A percentile compares a stretch with the other conserved stretches of the same genome.
Conservation (phyloP, 92 coral and sea anemone species). For the Phenganax subtilis region DNA sequence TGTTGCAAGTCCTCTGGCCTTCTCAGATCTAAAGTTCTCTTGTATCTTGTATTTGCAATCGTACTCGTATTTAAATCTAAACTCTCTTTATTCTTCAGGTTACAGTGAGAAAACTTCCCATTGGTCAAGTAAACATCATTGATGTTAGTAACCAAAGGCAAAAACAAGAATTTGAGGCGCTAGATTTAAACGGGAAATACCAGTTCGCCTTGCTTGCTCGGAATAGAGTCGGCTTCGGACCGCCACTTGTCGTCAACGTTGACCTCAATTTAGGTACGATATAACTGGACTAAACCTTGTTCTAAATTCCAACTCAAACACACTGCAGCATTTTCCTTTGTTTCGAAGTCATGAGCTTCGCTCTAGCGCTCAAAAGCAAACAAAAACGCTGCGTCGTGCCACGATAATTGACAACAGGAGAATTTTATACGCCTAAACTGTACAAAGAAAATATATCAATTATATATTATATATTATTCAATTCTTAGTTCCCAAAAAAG, state of each 20-base stretch:
- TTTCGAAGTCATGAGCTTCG: no score
- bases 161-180: conserved; percentile 50
- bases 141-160: conserved; percentile 8
- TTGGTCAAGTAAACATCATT: conserved; percentile 15
- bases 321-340: not conserved
- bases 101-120: conserved; percentile 38
- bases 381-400: no score
- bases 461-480: not conserved
- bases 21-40: not conserved
- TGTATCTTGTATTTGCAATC: not conserved
- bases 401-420: no score
- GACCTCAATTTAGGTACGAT: conserved; percentile 69
- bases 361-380: no score
- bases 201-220: conserved; percentile 73
- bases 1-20: not conserved
- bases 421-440: no score
- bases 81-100: no score
- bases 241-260: conserved; percentile 75
- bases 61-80: no score
- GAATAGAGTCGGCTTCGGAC: conserved; percentile 79
- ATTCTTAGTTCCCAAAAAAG: conserved; percentile 56
- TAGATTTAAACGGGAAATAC: conserved; percentile 60
- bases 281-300: no score
- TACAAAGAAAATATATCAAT: no score
- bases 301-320: no score